A percentile compares a stretch with the other conserved stretches of the same genome.
Conservation (phyloP, 2,888 invertebrate species). For the Bruchidius siliquastri region DNA sequence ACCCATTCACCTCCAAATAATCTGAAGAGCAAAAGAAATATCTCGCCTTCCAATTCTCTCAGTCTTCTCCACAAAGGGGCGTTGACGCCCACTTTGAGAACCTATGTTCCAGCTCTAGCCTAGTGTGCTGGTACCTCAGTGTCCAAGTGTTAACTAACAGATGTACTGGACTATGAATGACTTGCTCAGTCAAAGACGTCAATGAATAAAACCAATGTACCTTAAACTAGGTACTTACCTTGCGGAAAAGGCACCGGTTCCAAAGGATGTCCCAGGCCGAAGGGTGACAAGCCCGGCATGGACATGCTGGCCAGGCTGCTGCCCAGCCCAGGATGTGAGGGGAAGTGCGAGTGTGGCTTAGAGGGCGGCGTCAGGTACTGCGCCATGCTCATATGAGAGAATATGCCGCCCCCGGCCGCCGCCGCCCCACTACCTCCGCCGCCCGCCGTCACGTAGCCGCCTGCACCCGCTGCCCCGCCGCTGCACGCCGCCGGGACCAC, state of each 20-base stretch:
- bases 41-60: too few species aligned
- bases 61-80: too few species aligned
- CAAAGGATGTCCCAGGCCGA: slow-evolving; percentile 40
- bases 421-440: slow-evolving; percentile 14
- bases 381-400: slow-evolving; percentile 40
- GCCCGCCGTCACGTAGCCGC: not conserved
- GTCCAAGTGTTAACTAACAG: too few species aligned
- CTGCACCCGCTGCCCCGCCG: slow-evolving; percentile 14
- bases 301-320: slow-evolving; percentile 35
- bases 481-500: slow-evolving; percentile 12
- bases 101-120: too few species aligned
- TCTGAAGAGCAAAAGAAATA: too few species aligned
- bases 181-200: too few species aligned
- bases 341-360: slow-evolving; percentile 36
- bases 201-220: too few species aligned
- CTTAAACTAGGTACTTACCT: slow-evolving; percentile 35
- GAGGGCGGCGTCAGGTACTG: slow-evolving; percentile 37
- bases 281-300: slow-evolving; percentile 38
- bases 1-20: too few species aligned
- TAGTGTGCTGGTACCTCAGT: too few species aligned
- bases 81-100: too few species aligned
- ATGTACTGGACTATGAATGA: too few species aligned
- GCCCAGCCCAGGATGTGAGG: slow-evolving; percentile 35
- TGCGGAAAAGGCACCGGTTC: slow-evolving; percentile 42
- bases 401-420: slow-evolving; percentile 21